Evolutionary conservation across 2,888 invertebrate genomes (phyloP), one percentile per base, ranked within the genome.

Genomic region (Frankliniella intonsa): DNA sequence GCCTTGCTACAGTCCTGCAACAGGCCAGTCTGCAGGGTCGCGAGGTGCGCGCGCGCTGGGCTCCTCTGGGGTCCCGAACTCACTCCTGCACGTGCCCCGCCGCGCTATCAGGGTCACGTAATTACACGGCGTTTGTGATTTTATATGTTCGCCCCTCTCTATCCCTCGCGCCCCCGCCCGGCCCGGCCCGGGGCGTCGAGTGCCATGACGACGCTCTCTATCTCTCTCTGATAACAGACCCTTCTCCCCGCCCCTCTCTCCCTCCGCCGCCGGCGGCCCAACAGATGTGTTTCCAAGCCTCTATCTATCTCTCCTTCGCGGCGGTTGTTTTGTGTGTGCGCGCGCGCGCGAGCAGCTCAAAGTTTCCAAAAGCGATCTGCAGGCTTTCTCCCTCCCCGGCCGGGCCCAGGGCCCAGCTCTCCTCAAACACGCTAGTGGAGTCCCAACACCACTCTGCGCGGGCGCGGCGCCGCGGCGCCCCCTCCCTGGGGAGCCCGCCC

Each of bases 301-400:
- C 69, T 69, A 69, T 69, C 69, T 22, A 5, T 76, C 22, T 76
- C 69, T 76, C 69, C 69, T 22, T 25, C 69, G 38, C 38, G 69
- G 69, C 69, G 69, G 69, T 25, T 76, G 69, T 76, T 25, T 25
- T 76, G 69, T 76, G 69, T 25, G 69, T 12, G 69, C 55, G 55
- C 55, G 55, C 11, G 55, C 55, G 11, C 55, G 55, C 69, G 69
- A 25, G 69, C 69, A 10, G 69, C 69, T 25, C 69, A 76, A 76
- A 76, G 69, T 76, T 76, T 11, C 69, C 69, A 9, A 76, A 76
- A 76, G 69, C 69, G 69, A 76, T 76, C 69, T 22, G 69, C 22
- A 69, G 69, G 69, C 69, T 76, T 76, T 25, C 69, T 12, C 69
- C n/a, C 69, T 22, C 69, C n/a, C 69, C 10, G 10, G 25, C 25